phyloP scores from a whole-genome alignment of 2,797 vertebrate species.

The Alectoris magna region DNA sequence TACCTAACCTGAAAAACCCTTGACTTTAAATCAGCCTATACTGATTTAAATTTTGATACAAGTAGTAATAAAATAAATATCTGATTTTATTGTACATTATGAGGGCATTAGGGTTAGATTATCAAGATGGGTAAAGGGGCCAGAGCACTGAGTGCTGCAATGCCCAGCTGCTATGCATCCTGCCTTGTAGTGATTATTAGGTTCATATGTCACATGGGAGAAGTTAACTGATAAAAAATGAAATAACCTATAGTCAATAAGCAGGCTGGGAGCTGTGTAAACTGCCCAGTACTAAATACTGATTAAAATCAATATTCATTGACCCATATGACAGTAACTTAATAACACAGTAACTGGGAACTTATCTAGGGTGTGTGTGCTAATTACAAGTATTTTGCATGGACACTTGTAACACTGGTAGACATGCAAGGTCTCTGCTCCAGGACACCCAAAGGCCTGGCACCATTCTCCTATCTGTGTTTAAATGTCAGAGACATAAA shows the following conservation, averaged over 20 bases:
- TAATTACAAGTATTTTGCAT: neutral
- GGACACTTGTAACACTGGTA: neutral
- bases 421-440: neutral
- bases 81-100: neutral
- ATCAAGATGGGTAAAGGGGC: neutral
- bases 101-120: neutral
- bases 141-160: neutral
- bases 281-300: neutral
- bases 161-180: neutral
- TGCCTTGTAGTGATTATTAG: rapidly evolving
- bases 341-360: neutral
- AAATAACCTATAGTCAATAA: neutral
- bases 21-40: neutral
- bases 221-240: neutral
- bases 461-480: neutral
- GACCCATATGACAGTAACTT: neutral
- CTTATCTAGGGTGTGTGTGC: neutral
- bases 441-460: neutral
- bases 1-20: neutral
- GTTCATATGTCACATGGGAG: neutral
- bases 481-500: slow-evolving; percentile 9
- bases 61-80: neutral
- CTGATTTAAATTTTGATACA: neutral
- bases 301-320: neutral
- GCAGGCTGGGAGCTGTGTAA: neutral